Conservation (phyloP, 2,888 invertebrate species). For the Aphidoletes aphidimyza region DNA sequence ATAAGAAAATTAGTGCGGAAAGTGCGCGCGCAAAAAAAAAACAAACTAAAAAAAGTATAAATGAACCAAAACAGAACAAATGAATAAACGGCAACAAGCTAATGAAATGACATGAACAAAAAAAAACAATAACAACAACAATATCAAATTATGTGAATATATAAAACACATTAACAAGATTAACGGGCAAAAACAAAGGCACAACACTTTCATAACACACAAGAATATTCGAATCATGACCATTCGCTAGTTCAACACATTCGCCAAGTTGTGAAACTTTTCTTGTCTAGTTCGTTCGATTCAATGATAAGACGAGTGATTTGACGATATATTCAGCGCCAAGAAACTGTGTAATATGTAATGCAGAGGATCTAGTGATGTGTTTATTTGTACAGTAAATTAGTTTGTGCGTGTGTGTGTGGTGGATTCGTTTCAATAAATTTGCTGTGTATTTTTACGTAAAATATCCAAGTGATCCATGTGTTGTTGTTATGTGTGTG, state of each 20-base stretch:
- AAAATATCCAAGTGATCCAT: background rate
- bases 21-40: background rate
- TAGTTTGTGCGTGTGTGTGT: background rate
- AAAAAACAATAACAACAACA: too few species aligned
- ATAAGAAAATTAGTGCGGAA: too few species aligned
- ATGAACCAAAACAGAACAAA: background rate
- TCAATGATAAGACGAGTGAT: too few species aligned
- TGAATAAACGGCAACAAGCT: background rate
- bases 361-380: too few species aligned
- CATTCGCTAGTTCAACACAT: too few species aligned
- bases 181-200: background rate
- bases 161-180: slow-evolving; percentile 25
- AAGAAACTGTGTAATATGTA: too few species aligned
- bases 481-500: background rate
- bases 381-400: too few species aligned
- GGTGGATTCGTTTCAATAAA: background rate
- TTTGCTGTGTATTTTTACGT: slow-evolving; percentile 3
- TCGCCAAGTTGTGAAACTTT: too few species aligned
- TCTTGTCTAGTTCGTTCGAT: too few species aligned
- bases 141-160: background rate
- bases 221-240: too few species aligned
- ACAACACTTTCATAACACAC: background rate
- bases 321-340: too few species aligned
- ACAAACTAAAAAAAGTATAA: background rate
- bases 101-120: background rate